A percentile compares a stretch with the other conserved stretches of the same genome.
Conservation (phyloP, 2,797 vertebrate genomes). For the Schizopygopsis pylzovi region DNA sequence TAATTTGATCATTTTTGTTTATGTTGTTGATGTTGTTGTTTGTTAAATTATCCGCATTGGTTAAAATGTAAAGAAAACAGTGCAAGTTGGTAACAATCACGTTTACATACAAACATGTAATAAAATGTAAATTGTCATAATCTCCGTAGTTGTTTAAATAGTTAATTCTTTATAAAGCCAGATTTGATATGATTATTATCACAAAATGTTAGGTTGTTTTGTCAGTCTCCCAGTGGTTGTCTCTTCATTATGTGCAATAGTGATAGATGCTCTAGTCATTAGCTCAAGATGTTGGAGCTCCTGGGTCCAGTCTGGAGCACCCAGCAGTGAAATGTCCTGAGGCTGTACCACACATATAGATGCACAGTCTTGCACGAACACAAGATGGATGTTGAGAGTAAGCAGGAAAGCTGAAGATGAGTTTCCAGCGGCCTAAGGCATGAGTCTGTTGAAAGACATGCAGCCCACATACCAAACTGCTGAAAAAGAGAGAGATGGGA, state of each 20-base stretch:
- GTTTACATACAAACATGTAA: background rate
- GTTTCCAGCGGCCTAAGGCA: conserved; percentile 41
- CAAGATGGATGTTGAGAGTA: conserved; percentile 39
- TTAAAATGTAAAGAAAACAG: background rate
- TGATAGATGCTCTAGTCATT: conserved; percentile 27
- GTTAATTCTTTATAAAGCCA: background rate
- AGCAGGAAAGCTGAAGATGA: conserved; percentile 32
- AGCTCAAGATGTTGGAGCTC: conserved; percentile 20
- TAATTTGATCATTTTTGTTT: background rate
- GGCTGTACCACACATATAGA: conserved; percentile 35
- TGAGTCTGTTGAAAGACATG: conserved; percentile 46
- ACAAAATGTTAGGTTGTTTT: background rate
- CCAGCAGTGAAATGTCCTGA: conserved; percentile 24
- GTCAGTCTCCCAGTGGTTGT: background rate
- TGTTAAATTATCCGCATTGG: background rate
- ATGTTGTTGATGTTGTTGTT: background rate
- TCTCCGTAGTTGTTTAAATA: conserved; percentile 12
- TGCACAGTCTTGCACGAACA: background rate
- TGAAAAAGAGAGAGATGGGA: conserved; percentile 24
- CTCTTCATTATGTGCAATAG: conserved; percentile 4
- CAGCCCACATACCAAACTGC: conserved; percentile 36
- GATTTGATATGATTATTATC: background rate
- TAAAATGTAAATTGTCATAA: background rate
- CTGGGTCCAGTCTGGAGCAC: conserved; percentile 9
- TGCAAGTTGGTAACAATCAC: background rate